Evolutionary conservation across 2,888 invertebrate genomes (phyloP).

Genomic region (Drosophila mulleri): DNA sequence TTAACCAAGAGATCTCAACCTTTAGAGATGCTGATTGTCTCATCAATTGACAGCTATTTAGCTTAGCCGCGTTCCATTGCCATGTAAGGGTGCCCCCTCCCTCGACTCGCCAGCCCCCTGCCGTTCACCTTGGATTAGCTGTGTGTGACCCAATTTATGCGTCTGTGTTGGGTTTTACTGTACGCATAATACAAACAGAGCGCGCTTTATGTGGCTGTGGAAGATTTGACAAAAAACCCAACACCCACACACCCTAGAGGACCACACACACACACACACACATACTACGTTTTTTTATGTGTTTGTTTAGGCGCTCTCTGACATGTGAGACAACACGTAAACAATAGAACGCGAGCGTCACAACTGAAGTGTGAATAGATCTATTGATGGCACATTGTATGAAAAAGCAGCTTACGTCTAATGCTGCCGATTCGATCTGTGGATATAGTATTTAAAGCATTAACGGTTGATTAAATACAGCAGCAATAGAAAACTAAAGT

Average conservation of each 20-base stretch:
- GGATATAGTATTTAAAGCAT: slow-evolving; percentile 11
- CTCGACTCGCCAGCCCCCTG: neutral
- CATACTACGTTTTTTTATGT: slow-evolving; percentile 4
- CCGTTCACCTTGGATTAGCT: slow-evolving; percentile 45
- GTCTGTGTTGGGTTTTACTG: slow-evolving; percentile 46
- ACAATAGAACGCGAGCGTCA: slow-evolving; percentile 56
- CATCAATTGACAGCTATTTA: slow-evolving; percentile 68
- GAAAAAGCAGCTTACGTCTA: slow-evolving; percentile 53
- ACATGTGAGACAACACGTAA: slow-evolving; percentile 50
- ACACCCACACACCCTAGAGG: slow-evolving; percentile 37
- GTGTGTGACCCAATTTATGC: slow-evolving; percentile 67
- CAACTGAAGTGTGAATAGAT: slow-evolving; percentile 73
- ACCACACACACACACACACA: slow-evolving; percentile 29
- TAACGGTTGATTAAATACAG: slow-evolving; percentile 10
- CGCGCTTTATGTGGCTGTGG: slow-evolving; percentile 29
- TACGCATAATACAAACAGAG: slow-evolving; percentile 58
- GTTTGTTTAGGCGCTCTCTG: slow-evolving; percentile 40
- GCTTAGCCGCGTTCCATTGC: slow-evolving; percentile 38
- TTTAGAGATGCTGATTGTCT: slow-evolving; percentile 65
- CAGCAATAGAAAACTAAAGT: neutral
- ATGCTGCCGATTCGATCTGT: slow-evolving; percentile 27
- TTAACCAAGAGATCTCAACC: slow-evolving; percentile 69
- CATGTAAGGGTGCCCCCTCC: slow-evolving; percentile 33
- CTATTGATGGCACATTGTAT: slow-evolving; percentile 45
- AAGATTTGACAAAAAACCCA: slow-evolving; percentile 47